Base-by-base conservation (phyloP, 2,888 invertebrate genomes). In the Pristionchus japonicus region DNA sequence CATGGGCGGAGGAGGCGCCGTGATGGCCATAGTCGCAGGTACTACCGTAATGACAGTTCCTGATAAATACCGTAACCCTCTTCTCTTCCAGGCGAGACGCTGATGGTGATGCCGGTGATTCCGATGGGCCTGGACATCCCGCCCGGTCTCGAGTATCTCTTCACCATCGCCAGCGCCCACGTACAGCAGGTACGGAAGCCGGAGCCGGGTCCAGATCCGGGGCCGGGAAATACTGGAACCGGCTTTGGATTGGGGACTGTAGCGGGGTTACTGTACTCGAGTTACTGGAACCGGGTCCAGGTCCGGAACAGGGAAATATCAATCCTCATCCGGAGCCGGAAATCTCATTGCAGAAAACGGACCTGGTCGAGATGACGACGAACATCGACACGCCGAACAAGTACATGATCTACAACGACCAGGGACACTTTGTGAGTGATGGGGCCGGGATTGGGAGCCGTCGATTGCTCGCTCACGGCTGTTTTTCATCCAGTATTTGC, bases 121-220 rank as follows among this genome's bases (percentile, higher is more conserved):
- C 74, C 74, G 37, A 74, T 74, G 40, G 74, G 74, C 0, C 11
- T 74, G 37, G 74, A 74, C 31, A 74, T 74, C 27, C 74, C 74
- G 31, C 74, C 74, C 40, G 74, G 74, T 9, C 74, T 74, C 74
- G 74, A 74, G 74, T 74, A 74, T 23, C 74, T 74, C 23, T 74
- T 31, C 40, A 74, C 74, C 74, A 74, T 74, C 37, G 74, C 20
- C 20, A 74, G 74, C 74, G 74, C 74, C 37, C 74, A 74, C 74
- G 74, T 74, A 17, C 74, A 74, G 74, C 74, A 74, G 74, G 74
- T 74, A 57, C 57, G 57, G 57, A 23, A 23, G 57, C 2, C 57
- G 23, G 57, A 23, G 23, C n/a, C n/a, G n/a, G n/a, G n/a, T n/a
- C 34, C 15, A 3, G 67, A 67, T 27, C 67, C 67, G 67, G 31